These are phyloP conservation scores for Galbula dea DNA, from an alignment of 2,113 vertebrate species.

Conservation along the genomic window DNA sequence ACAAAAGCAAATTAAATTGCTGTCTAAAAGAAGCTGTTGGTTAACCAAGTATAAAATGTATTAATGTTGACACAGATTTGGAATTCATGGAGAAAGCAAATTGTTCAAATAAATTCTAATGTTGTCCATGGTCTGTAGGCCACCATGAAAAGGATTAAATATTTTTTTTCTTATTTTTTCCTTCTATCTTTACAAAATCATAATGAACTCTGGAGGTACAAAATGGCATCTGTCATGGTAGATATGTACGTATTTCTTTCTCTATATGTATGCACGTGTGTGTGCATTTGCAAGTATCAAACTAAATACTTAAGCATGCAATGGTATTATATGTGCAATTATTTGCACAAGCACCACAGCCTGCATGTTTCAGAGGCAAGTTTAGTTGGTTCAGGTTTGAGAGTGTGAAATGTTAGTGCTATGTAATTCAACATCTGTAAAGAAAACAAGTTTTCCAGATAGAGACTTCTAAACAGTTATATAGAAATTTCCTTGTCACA, in stretches of 20 bases:
- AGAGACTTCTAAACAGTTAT: neutral
- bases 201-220: neutral
- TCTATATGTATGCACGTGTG: accelerated
- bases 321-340: neutral
- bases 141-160: neutral
- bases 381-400: neutral
- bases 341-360: neutral
- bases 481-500: neutral
- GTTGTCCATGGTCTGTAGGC: neutral
- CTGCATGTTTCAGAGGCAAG: neutral
- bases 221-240: neutral
- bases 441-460: neutral
- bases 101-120: neutral
- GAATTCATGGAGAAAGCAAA: neutral
- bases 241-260: neutral
- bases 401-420: neutral
- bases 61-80: neutral
- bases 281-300: neutral
- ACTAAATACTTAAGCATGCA: neutral
- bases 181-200: neutral
- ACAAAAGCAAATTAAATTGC: neutral
- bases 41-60: neutral
- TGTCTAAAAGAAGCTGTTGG: neutral
- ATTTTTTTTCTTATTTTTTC: neutral
- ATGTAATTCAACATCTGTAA: neutral